Conservation (phyloP, 2,888 invertebrate genomes). For the Chloroclystis v-ata region DNA sequence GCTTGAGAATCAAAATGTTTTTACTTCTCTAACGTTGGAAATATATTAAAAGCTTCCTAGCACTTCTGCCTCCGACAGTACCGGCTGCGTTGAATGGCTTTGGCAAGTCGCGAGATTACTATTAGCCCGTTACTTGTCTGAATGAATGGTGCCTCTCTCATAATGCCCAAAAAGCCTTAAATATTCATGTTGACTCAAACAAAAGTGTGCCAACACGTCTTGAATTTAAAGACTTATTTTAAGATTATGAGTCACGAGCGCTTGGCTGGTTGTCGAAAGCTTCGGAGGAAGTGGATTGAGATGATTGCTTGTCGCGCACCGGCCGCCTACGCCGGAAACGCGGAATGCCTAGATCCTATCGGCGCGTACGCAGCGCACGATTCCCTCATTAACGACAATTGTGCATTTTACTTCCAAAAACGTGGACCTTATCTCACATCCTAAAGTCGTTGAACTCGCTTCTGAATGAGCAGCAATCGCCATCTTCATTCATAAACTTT, state of each 20-base stretch:
- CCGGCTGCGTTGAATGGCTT: conserved; percentile 66
- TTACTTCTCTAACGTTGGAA: too few relatives aligned
- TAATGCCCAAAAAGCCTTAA: conserved; percentile 54
- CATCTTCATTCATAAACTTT: conserved; percentile 18
- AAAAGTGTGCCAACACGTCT: conserved; percentile 39
- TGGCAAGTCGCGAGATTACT: conserved; percentile 66
- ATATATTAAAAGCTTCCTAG: too few relatives aligned
- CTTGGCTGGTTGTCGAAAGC: conserved; percentile 33
- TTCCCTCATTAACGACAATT: conserved; percentile 68
- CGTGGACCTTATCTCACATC: conserved; percentile 50
- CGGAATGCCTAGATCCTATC: conserved; percentile 61
- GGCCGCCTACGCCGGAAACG: conserved; percentile 68
- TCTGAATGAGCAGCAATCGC: conserved; percentile 8
- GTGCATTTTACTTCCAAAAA: conserved; percentile 60
- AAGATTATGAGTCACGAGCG: conserved; percentile 24
- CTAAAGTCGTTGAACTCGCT: conserved; percentile 41
- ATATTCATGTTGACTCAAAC: conserved; percentile 33
- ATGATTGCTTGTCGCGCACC: conserved; percentile 50
- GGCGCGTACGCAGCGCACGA: conserved; percentile 60
- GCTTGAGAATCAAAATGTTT: too few relatives aligned
- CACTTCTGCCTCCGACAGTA: conserved; percentile 44
- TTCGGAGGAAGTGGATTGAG: conserved; percentile 54
- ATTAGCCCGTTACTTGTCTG: conserved; percentile 74
- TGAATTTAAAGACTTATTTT: conserved; percentile 35
- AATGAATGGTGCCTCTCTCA: conserved; percentile 68